phyloP scores from a whole-genome alignment of 2,797 vertebrate genomes.

The Amphiprion clarkii region DNA sequence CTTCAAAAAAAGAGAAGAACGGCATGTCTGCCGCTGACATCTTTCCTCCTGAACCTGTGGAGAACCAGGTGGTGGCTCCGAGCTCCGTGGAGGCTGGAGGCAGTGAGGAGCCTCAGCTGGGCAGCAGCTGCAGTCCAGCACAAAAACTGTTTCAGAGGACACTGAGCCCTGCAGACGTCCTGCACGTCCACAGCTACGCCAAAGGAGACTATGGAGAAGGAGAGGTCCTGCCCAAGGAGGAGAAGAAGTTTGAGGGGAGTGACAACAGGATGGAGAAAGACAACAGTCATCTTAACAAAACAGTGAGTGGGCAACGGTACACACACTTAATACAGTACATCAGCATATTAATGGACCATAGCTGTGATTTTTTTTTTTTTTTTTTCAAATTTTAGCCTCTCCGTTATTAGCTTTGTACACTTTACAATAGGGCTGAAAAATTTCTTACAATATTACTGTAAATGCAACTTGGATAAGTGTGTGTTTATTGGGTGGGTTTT shows the following conservation, averaged over 20 bases:
- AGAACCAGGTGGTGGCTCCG: constrained; percentile 19
- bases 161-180: constrained; percentile 87
- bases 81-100: background rate
- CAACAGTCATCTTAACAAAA: constrained; percentile 43
- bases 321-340: background rate
- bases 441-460: too few species aligned
- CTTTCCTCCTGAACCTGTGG: constrained; percentile 26
- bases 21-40: background rate
- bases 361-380: too few species aligned
- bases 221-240: constrained; percentile 62
- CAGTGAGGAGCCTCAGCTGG: constrained; percentile 30
- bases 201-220: constrained; percentile 86
- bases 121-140: constrained; percentile 46
- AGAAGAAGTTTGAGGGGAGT: constrained; percentile 73
- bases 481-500: too few species aligned
- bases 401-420: too few species aligned
- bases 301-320: constrained; percentile 41
- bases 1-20: constrained; percentile 66
- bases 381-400: too few species aligned
- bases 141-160: constrained; percentile 85
- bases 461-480: too few species aligned
- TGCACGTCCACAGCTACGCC: constrained; percentile 93
- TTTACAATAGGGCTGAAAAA: too few species aligned
- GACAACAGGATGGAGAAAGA: constrained; percentile 65
- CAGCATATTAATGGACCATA: background rate